Base-by-base conservation (phyloP, 2,797 vertebrate species). In the Sphaeramia orbicularis region DNA sequence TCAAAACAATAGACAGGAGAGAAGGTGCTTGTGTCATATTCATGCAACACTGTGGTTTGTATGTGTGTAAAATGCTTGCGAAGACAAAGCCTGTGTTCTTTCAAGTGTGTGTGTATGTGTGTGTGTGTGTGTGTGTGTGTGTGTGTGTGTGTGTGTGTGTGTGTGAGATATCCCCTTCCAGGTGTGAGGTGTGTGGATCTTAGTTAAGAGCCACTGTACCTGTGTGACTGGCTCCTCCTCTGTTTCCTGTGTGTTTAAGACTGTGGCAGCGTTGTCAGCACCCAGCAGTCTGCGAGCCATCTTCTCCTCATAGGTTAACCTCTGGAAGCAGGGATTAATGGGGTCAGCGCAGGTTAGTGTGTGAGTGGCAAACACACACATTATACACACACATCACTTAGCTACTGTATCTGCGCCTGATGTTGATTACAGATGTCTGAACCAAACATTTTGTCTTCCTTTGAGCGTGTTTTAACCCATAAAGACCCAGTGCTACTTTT, bases 221-320 rank as follows among this genome's bases (percentile, higher is more conserved):
- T 98, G 97, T 63, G 92, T 72, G 55, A 89, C 45, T 0, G 91
- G 80, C 71, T 98, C 96, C 86, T 99, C 97, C 80, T 97, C 96
- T 42, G 94, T 89, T 47, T 97, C 96, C 89, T 97, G 97, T 44
- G 95, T 87, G 58, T 92, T 96, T 86, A 99, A 95, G 76, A 99
- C 96, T 24, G 96, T 97, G 79, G 96, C 96, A 21, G 96, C 97
- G 7, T 93, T 99, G 93, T 98, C 97, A 6, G 97, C 97, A 47
- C 97, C 98, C 75, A 99, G 94, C 66, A 99, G 91, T 40, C 98
- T 94, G 57, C 97, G 97, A 69, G 98, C 97, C 96, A 99, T 99
- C 93, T 99, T 98, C 90, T 99, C 98, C 77, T 99, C 98, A 42
- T 99, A 99, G 0, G 97, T 99, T 93, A 99, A 88, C 89, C 90